Percentiles rank a stretch among this genome's conserved stretches.
Conservation (phyloP, 2,888 invertebrate genomes). For the Subacronicta megacephala region DNA sequence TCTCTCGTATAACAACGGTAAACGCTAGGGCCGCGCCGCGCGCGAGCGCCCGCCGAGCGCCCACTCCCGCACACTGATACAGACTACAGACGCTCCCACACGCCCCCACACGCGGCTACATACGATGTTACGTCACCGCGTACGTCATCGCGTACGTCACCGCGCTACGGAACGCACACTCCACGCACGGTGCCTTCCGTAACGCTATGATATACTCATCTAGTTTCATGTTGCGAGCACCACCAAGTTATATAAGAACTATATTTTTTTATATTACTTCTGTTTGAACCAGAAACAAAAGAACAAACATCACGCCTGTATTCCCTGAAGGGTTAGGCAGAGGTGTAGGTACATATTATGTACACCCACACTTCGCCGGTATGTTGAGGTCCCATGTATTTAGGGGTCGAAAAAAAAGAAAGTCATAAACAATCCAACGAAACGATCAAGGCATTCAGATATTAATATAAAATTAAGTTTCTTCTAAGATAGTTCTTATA, state of each 20-base stretch:
- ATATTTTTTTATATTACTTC: not conserved
- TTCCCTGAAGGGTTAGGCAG: no score
- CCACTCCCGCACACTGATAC: slow-evolving; percentile 61
- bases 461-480: not conserved
- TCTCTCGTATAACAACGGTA: slow-evolving; percentile 96
- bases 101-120: slow-evolving; percentile 48
- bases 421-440: no score
- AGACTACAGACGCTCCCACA: no score
- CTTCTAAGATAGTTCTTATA: slow-evolving; percentile 40
- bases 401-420: no score
- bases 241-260: slow-evolving; percentile 39
- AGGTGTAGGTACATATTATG: no score
- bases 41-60: slow-evolving; percentile 51
- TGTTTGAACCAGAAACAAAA: not conserved
- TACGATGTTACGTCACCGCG: slow-evolving; percentile 39
- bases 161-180: slow-evolving; percentile 36
- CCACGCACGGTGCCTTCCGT: slow-evolving; percentile 43
- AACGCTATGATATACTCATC: slow-evolving; percentile 34
- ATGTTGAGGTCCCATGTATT: no score
- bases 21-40: slow-evolving; percentile 91
- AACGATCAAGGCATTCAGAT: no score
- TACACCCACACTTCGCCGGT: no score
- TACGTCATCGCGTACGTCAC: no score
- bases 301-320: no score
- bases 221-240: slow-evolving; percentile 53